Evolutionary conservation across 2,113 vertebrate species (phyloP), one percentile per base, ranked within the genome.

Genomic region (Condylura cristata): DNA sequence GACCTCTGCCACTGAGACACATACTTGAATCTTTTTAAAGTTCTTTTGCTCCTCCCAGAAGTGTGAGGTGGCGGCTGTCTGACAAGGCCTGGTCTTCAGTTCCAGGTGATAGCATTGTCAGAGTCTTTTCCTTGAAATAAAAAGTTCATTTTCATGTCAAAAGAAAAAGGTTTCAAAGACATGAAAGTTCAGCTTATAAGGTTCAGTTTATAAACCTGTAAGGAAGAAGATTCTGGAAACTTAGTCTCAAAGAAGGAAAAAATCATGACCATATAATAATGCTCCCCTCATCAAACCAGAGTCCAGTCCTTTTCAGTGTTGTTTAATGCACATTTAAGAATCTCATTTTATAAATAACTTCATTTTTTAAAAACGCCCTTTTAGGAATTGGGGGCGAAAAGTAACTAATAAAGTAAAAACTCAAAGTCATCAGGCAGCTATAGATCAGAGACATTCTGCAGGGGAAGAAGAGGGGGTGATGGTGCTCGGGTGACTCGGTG

Each of bases 331-430:
- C 90, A 61, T 81, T 30, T 72, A 37, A 58, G 65, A 76, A 44
- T 84, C 71, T 93, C 60, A 80, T 24, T 95, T 88, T 84, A 86
- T 71, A 79, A 91, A 94, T 78, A 46, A 91, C 60, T 94, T 75
- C 1, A 26, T n/a, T 70, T 90, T 76, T 60, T 18, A 26, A 48
- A 48, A 11, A 61, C 18, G 22, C 46, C 34, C 61, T 90, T 94
- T 79, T 84, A n/a, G n/a, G n/a, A n/a, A n/a, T n/a, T n/a, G n/a
- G n/a, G n/a, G n/a, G n/a, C n/a, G n/a, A n/a, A n/a, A n/a, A n/a
- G n/a, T n/a, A n/a, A n/a, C n/a, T n/a, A n/a, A n/a, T n/a, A n/a
- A n/a, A n/a, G n/a, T n/a, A n/a, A n/a, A n/a, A n/a, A n/a, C n/a
- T n/a, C n/a, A n/a, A n/a, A n/a, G n/a, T n/a, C n/a, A n/a, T n/a